A percentile compares a stretch with the other conserved stretches of the same genome.
Conservation (phyloP, 2,888 invertebrate species). For the Macrophya annulata region DNA sequence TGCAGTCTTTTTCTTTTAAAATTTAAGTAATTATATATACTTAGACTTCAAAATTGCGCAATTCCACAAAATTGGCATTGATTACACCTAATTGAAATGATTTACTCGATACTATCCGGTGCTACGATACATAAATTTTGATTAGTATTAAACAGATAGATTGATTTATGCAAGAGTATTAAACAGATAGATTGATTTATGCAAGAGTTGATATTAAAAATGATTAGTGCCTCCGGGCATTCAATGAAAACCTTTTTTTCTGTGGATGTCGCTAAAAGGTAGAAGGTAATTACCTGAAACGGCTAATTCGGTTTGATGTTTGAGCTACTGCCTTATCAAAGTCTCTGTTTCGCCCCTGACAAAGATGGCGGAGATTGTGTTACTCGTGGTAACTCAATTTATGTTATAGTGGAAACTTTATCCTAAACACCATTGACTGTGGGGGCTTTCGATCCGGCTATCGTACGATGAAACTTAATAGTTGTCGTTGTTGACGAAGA, state of each 20-base stretch:
- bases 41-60: too few species aligned
- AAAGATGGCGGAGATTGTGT: conserved; percentile 25
- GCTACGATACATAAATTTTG: too few species aligned
- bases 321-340: background rate
- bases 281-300: background rate
- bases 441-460: conserved; percentile 41
- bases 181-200: background rate
- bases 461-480: background rate
- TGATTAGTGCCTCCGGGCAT: background rate
- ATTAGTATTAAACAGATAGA: too few species aligned
- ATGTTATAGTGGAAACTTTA: conserved; percentile 40
- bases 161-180: background rate
- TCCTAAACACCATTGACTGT: conserved; percentile 42
- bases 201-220: background rate
- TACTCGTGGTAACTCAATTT: conserved; percentile 25
- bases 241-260: background rate
- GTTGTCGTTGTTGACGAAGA: background rate
- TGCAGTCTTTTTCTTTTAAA: too few species aligned
- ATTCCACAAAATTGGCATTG: too few species aligned
- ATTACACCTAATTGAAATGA: too few species aligned
- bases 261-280: background rate
- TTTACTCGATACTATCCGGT: too few species aligned
- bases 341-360: background rate
- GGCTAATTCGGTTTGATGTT: conserved; percentile 14
- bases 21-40: too few species aligned